Evolutionary conservation across 2,888 invertebrate genomes (phyloP).

Genomic region (Stomorhina lunata): DNA sequence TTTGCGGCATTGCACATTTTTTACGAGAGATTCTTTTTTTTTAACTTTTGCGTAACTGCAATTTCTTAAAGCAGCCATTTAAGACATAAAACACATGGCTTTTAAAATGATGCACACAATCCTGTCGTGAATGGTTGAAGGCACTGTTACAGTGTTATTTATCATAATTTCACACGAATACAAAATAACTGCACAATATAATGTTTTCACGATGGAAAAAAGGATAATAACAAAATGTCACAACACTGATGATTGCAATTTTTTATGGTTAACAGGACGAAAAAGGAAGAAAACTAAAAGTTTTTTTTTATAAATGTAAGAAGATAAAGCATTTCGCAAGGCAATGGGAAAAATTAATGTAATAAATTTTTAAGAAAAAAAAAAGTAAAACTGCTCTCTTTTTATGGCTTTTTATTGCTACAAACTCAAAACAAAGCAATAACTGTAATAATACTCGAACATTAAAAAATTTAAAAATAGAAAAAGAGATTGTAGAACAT

Average conservation of each 20-base stretch:
- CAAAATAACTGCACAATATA: constrained; percentile 54
- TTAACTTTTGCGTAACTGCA: constrained; percentile 40
- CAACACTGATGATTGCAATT: constrained; percentile 65
- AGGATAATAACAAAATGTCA: constrained; percentile 62
- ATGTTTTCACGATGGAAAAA: constrained; percentile 24
- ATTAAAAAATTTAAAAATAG: constrained; percentile 47
- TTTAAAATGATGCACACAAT: constrained; percentile 27
- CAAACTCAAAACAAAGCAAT: constrained; percentile 61
- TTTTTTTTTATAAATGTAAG: constrained; percentile 53
- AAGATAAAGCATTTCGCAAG: no score
- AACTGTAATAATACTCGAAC: constrained; percentile 60
- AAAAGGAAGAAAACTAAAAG: constrained; percentile 14
- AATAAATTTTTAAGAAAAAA: constrained; percentile 58
- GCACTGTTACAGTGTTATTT: constrained; percentile 53
- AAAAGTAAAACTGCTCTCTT: constrained; percentile 42
- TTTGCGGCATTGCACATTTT: background rate
- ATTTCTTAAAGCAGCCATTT: constrained; percentile 4
- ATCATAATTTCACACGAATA: constrained; percentile 69
- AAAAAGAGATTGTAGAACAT: background rate
- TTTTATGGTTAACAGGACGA: constrained; percentile 60
- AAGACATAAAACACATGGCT: constrained; percentile 56
- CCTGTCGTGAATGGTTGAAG: constrained; percentile 19
- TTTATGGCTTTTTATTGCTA: constrained; percentile 58
- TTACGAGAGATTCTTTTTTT: constrained; percentile 12
- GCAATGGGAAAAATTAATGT: constrained; percentile 53